phyloP scores from a whole-genome alignment of 1,140 invertebrate species.

The Panulirus ornatus region DNA sequence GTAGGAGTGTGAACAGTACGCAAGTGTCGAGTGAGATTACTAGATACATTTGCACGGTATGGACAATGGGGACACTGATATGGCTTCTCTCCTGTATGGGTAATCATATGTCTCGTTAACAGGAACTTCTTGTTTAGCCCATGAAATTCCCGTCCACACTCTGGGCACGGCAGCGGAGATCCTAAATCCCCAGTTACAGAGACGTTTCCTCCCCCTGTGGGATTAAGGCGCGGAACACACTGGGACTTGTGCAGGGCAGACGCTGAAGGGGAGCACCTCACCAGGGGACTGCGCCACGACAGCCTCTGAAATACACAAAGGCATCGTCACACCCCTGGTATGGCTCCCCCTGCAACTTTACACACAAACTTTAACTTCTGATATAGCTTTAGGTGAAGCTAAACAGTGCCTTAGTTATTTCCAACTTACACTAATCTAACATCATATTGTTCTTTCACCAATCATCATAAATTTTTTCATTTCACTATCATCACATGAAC shows the following conservation, averaged over 20 bases:
- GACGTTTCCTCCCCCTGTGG: slow-evolving; percentile 43
- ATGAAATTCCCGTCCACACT: slow-evolving; percentile 69
- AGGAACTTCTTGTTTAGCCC: slow-evolving; percentile 74
- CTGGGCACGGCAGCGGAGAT: slow-evolving; percentile 58
- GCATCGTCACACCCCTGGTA: slow-evolving; percentile 69
- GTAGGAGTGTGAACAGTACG: slow-evolving; percentile 59
- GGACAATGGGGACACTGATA: slow-evolving; percentile 79
- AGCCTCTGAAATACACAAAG: slow-evolving; percentile 73
- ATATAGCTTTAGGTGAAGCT: background rate
- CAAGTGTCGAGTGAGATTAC: slow-evolving; percentile 71
- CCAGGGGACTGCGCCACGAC: slow-evolving; percentile 71
- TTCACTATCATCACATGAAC: no score
- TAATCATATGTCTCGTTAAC: slow-evolving; percentile 70
- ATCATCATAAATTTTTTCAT: no score
- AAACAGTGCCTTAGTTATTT: background rate
- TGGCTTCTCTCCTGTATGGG: slow-evolving; percentile 78
- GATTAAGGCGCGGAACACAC: slow-evolving; percentile 39
- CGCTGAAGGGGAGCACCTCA: slow-evolving; percentile 64
- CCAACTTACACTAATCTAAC: no score
- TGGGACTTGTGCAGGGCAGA: slow-evolving; percentile 54
- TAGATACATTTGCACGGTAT: slow-evolving; percentile 76
- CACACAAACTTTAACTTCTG: background rate
- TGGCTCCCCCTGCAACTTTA: slow-evolving; percentile 38
- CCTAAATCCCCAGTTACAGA: slow-evolving; percentile 54
- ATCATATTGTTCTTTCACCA: no score